phyloP scores from a whole-genome alignment of 2,113 vertebrate species.

The Oxyura jamaicensis region DNA sequence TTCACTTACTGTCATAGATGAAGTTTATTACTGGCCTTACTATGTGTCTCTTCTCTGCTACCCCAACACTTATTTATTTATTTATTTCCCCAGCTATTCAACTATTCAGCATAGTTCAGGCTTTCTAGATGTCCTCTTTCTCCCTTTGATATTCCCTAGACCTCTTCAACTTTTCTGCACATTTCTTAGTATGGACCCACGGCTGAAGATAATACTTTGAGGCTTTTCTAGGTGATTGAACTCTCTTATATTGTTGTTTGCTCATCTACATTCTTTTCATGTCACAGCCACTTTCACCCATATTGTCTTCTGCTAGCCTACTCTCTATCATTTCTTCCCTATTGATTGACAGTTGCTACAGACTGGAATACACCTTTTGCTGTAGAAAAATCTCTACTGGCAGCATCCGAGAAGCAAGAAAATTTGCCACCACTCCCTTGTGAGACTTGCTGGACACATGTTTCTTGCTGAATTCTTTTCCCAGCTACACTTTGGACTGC shows the following conservation, averaged over 20 bases:
- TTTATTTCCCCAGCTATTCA: neutral
- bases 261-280: neutral
- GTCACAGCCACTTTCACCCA: neutral
- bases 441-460: no score
- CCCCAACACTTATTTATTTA: neutral
- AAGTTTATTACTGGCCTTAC: neutral
- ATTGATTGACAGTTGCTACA: no score
- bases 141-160: neutral
- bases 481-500: no score
- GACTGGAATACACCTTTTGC: no score
- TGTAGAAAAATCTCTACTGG: no score
- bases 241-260: neutral
- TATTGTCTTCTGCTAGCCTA: neutral
- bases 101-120: neutral
- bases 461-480: no score
- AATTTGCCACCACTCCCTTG: no score
- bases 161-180: neutral
- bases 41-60: neutral
- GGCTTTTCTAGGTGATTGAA: neutral
- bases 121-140: neutral
- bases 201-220: neutral
- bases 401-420: no score
- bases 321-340: no score
- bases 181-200: neutral
- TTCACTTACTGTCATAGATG: neutral